Base-by-base conservation (phyloP, 2,888 invertebrate genomes). In the Hypomecis punctinalis region DNA sequence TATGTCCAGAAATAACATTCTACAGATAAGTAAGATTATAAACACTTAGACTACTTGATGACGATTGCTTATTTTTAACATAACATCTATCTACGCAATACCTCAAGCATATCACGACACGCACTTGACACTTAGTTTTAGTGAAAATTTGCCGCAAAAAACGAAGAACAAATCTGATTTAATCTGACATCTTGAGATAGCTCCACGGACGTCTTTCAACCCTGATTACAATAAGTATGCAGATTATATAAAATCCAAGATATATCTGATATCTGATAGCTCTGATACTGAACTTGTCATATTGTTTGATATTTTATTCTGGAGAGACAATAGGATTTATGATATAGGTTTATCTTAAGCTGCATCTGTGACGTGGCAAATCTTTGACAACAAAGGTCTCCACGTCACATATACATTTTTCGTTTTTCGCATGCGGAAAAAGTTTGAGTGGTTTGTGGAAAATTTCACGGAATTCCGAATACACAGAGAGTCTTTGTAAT, bases 321-420 rank as follows among this genome's bases (percentile, higher is more conserved):
- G 0, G n/a, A 37, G 23, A 37, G 37, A 45, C 9, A 55, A 46
- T 47, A 37, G 48, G 58, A 49, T 58, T 49, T 37, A 11, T 36
- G 59, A 36, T 36, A 51, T 6, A 59, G 8, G 8, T 7, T 36
- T 9, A 36, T 51, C 49, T 51, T 36, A 59, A 51, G 42, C 58
- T 59, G 49, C 51, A 23, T 55, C 45, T 45, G 9, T 3, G 9
- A 57, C 56, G 47, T 56, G 39, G 36, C 45, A 35, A 43, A 55
- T 55, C 55, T 54, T 43, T 54, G 54, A 54, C 54, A 54, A 43
- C 35, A 36, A 42, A 42, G 67, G 66, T 67, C 73, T 70, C 43
- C 4, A 43, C 43, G 37, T 49, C 45, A 58, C 6, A 36, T 23
- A 59, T 58, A n/a, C 33, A 23, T 23, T 52, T 49, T 52, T 40